phyloP scores from a whole-genome alignment of 2,113 vertebrate genomes.

The Ammospiza caudacuta region DNA sequence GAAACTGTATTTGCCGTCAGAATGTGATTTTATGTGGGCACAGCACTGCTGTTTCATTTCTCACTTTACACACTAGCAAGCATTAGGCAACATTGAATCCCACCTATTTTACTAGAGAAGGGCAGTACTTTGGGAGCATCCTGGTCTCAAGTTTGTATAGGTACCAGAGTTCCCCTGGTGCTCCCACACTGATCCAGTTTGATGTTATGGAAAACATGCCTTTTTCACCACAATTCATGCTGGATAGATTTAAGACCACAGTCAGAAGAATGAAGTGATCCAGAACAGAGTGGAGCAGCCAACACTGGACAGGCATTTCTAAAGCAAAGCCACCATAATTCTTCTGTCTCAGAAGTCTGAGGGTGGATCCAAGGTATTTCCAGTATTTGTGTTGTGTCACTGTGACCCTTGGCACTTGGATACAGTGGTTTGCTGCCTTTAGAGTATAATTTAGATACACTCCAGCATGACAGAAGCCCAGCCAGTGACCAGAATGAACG shows the following conservation, averaged over 20 bases:
- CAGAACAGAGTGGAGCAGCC: not conserved
- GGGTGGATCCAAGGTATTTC: not conserved
- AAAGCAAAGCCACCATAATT: not conserved
- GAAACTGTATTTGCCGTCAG: not conserved
- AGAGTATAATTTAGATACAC: not conserved
- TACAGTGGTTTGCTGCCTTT: not conserved
- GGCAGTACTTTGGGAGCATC: not conserved
- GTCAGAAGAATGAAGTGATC: not conserved
- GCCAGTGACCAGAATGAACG: not conserved
- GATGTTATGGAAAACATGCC: not conserved
- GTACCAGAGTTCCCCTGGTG: not conserved
- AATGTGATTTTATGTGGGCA: not conserved
- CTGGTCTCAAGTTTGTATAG: not conserved
- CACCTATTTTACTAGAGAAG: not conserved
- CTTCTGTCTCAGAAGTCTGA: not conserved
- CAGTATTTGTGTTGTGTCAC: not conserved
- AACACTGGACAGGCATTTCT: not conserved
- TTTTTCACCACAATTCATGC: not conserved
- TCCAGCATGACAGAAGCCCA: not conserved
- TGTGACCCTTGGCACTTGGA: not conserved
- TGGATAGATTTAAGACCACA: not conserved
- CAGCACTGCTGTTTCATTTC: not conserved
- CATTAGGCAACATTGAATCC: not conserved
- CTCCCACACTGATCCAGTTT: not conserved
- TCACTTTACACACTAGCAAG: not conserved